Base-by-base conservation (phyloP, 2,888 invertebrate genomes). In the Stenodema calcarata region DNA sequence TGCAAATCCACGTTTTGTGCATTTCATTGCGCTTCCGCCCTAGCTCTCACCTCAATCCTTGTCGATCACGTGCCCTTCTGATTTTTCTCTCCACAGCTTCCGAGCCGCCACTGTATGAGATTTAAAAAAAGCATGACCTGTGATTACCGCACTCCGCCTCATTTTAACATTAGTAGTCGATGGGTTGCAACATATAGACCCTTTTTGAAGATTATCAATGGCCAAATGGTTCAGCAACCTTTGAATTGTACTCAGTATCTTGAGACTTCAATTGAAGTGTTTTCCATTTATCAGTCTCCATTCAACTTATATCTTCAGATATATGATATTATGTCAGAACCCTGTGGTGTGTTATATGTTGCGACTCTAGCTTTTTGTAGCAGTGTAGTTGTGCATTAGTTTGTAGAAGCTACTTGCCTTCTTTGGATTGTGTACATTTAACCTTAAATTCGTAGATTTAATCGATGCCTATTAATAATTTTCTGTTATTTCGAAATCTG, bases 171-270 rank as follows among this genome's bases (percentile, higher is more conserved):
- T 44, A 30, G 75, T 86, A 82, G 50, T 86, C 23, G 47, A 85
- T 81, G 87, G 87, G 85, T 88, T 87, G 88, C 88, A 88, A 88
- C 88, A 88, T 88, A 88, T 88, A 87, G 87, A 86, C 88, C 88
- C 88, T 88, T 88, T 70, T 23, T 54, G 76, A 23, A 23, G 3
- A 62, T 9, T 4, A n/a, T 16, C 23, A 62, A 23, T 62, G 0
- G 6, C 23, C 23, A 62, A 62, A 62, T 62, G 23, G 3, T 7
- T 23, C 18, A 23, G 27, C 23, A 70, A 44, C 62, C 9, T 47
- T 11, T 54, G 14, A 6, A 79, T 41, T n/a, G 23, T 14, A 70
- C 27, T 54, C 35, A 41, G 11, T 30, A 44, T 80, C n/a, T 7
- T 35, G 35, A 35, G 35, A 35, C 35, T 9, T 62, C 9, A 27